Evolutionary conservation across 2,113 vertebrate species (phyloP), one percentile per base, ranked within the genome.

Genomic region (Otocyon megalotis): DNA sequence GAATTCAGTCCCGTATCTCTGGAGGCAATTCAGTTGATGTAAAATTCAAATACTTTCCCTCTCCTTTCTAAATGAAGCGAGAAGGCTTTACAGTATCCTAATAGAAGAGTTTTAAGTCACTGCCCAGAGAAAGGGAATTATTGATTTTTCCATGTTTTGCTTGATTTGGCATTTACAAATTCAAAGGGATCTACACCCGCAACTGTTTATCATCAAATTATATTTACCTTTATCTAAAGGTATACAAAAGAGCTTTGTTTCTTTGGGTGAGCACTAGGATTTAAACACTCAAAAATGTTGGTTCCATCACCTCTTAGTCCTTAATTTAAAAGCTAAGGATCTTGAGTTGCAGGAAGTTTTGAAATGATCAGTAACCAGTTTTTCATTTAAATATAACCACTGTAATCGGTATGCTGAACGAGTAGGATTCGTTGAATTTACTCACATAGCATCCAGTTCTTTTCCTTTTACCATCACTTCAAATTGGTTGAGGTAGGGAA

Each of bases 81-180:
- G 56, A 93, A 60, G 28, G 4, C 7, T 58, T 96, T 77, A 48
- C 0, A 28, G 22, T 54, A 58, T 88, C 14, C 32, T 76, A 77
- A 67, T 10, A 92, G 79, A 37, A 88, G 63, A 84, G 8, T 56
- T 94, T 96, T 92, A 92, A 80, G 74, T 50, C 48, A 60, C 24
- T 85, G 6, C 43, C 35, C 28, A 28, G 58, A 83, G 63, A 85
- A 87, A 14, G 15, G 65, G 26, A 88, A 89, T 81, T 84, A 92
- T 2, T 93, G 69, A 96, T 88, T 94, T 5, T 10, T 85, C 9
- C 17, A 54, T 79, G 58, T 35, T 58, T 84, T 89, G 32, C 15
- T 90, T 86, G 54, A 95, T 62, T 77, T 88, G 20, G 28, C 5
- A 48, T 63, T 89, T 94, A 93, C 35, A 92, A 62, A 94, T 83